A percentile compares a stretch with the other conserved stretches of the same genome.
Conservation (phyloP, 2,888 invertebrate species). For the Caenorhabditis afra region DNA sequence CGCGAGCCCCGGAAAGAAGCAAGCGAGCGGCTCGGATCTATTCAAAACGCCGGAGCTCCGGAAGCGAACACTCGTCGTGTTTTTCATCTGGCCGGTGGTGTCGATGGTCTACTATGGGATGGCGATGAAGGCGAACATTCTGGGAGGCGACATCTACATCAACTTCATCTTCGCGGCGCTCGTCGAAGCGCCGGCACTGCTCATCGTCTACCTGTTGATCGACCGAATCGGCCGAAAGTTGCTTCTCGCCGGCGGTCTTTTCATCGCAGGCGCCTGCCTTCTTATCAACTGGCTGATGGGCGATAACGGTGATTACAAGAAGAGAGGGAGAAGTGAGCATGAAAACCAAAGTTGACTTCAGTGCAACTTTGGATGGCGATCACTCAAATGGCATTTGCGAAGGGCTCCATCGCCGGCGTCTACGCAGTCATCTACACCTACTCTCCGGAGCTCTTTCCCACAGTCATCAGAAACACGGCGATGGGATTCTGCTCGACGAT, state of each 20-base stretch:
- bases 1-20: background rate
- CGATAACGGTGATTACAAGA: slow-evolving; percentile 74
- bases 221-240: slow-evolving; percentile 80
- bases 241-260: slow-evolving; percentile 75
- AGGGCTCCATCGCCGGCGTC: slow-evolving; percentile 89
- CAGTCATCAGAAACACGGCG: slow-evolving; percentile 88
- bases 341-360: slow-evolving; percentile 67
- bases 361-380: slow-evolving; percentile 63
- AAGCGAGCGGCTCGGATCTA: slow-evolving; percentile 68
- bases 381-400: slow-evolving; percentile 86
- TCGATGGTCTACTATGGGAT: slow-evolving; percentile 92
- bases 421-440: slow-evolving; percentile 92
- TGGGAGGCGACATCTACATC: slow-evolving; percentile 87
- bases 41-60: slow-evolving; percentile 77
- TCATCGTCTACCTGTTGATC: slow-evolving; percentile 77
- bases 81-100: slow-evolving; percentile 85
- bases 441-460: slow-evolving; percentile 91
- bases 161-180: slow-evolving; percentile 87
- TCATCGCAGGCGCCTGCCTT: slow-evolving; percentile 75
- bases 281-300: slow-evolving; percentile 75
- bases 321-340: no score
- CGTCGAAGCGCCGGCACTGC: slow-evolving; percentile 81
- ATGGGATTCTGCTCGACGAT: slow-evolving; percentile 90
- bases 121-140: slow-evolving; percentile 89
- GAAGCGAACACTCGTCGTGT: slow-evolving; percentile 73